These are phyloP conservation scores for Pammene aurita DNA, from an alignment of 2,888 invertebrate species.

Conservation along the genomic window DNA sequence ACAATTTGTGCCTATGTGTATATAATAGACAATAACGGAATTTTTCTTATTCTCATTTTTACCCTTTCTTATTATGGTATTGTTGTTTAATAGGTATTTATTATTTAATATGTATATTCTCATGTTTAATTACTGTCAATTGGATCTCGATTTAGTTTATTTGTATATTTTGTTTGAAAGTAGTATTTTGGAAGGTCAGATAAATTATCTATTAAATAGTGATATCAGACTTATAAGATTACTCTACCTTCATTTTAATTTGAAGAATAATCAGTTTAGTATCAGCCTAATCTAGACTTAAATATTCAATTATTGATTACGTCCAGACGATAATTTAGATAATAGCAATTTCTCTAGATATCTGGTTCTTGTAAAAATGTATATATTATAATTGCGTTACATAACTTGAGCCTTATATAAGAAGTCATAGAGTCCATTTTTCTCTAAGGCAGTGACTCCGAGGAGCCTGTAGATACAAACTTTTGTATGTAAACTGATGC, in stretches of 20 bases:
- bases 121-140: not conserved
- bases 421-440: not conserved
- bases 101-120: not conserved
- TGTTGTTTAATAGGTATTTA: slow-evolving; percentile 11
- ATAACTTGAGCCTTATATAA: not conserved
- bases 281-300: slow-evolving; percentile 16
- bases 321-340: slow-evolving; percentile 31
- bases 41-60: not conserved
- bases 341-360: slow-evolving; percentile 7
- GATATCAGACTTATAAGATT: slow-evolving; percentile 16
- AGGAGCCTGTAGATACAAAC: too few species aligned
- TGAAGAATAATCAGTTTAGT: slow-evolving; percentile 9
- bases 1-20: slow-evolving; percentile 36
- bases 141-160: slow-evolving; percentile 18
- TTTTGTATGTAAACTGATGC: too few species aligned
- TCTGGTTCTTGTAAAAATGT: not conserved
- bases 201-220: slow-evolving; percentile 18
- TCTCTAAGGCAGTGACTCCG: not conserved
- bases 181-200: slow-evolving; percentile 8
- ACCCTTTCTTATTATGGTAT: not conserved
- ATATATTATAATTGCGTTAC: not conserved
- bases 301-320: slow-evolving; percentile 35
- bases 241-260: slow-evolving; percentile 14
- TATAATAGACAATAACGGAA: slow-evolving; percentile 31
- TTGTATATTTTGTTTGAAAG: slow-evolving; percentile 1